A percentile compares a stretch with the other conserved stretches of the same genome.
Conservation (phyloP, 2,888 invertebrate genomes). For the Acleris holmiana region DNA sequence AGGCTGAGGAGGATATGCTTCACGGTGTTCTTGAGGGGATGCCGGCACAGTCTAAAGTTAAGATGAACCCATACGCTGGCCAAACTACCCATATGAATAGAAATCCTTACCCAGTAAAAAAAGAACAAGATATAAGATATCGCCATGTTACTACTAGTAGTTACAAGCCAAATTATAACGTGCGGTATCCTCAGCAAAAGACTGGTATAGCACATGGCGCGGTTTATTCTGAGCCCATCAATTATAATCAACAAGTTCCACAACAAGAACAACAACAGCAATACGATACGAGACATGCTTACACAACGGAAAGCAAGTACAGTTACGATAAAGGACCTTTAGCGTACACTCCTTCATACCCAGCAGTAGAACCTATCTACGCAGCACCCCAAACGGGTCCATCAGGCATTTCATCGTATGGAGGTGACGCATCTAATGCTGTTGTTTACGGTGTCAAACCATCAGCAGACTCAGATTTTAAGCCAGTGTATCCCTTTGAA, state of each 20-base stretch:
- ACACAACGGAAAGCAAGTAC: constrained; percentile 70
- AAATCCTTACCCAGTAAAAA: constrained; percentile 71
- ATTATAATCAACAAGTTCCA: constrained; percentile 58
- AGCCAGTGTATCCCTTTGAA: constrained; percentile 78
- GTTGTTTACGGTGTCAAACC: constrained; percentile 78
- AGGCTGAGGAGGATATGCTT: constrained; percentile 90
- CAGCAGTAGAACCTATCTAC: constrained; percentile 75
- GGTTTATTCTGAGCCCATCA: constrained; percentile 71
- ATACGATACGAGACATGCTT: constrained; percentile 74
- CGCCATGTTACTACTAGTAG: constrained; percentile 69
- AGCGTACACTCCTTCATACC: constrained; percentile 62
- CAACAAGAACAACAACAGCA: constrained; percentile 45
- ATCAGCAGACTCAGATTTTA: constrained; percentile 71
- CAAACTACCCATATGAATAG: constrained; percentile 72
- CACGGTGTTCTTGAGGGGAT: constrained; percentile 90
- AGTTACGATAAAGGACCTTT: constrained; percentile 63
- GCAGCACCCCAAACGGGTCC: constrained; percentile 72
- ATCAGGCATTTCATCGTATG: constrained; percentile 64
- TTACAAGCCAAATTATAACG: constrained; percentile 72
- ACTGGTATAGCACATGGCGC: constrained; percentile 79
- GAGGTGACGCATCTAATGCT: constrained; percentile 65
- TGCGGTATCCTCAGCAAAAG: constrained; percentile 77
- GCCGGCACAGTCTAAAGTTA: constrained; percentile 79
- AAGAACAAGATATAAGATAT: constrained; percentile 77
- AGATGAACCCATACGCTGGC: constrained; percentile 75